A percentile compares a stretch with the other conserved stretches of the same genome.
Evolutionary conservation across 1,140 invertebrate species (phyloP).

Genomic region (Adelges cooleyi): DNA sequence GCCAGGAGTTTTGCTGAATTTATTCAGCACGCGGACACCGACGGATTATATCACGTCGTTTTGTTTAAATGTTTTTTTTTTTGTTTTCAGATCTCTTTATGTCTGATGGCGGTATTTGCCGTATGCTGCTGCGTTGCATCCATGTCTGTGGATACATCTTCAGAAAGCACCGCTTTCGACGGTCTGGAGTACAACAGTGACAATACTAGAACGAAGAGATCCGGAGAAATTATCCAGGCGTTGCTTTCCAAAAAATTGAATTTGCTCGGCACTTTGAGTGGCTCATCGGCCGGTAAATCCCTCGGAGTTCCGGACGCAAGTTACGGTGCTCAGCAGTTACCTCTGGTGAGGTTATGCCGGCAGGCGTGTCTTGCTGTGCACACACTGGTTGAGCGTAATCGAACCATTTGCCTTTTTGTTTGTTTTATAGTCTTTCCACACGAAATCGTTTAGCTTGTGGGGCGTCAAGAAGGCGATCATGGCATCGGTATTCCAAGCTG

Average conservation of each 20-base stretch:
- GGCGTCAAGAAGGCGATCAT: constrained; percentile 67
- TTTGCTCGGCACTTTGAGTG: background rate
- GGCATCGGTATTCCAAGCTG: constrained; percentile 64
- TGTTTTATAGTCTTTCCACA: constrained; percentile 39
- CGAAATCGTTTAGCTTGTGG: constrained; percentile 55
- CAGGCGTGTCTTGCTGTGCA: too few species aligned
- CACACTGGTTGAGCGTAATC: too few species aligned
- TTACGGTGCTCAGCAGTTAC: too few species aligned
- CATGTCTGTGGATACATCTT: background rate
- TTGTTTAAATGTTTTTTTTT: background rate
- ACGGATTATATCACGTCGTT: too few species aligned
- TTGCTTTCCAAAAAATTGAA: constrained; percentile 5
- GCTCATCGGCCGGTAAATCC: background rate
- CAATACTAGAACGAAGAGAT: background rate
- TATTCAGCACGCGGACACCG: too few species aligned
- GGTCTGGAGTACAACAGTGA: background rate
- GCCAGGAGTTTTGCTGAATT: too few species aligned
- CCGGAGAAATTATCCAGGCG: background rate
- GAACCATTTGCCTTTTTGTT: too few species aligned
- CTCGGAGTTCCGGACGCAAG: background rate
- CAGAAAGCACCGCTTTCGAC: background rate
- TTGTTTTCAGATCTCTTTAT: background rate
- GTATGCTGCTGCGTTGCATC: background rate
- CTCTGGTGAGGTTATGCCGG: too few species aligned
- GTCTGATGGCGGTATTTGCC: background rate